These are phyloP conservation scores for Dunckerocampus dactyliophorus DNA, from an alignment of 2,113 vertebrate genomes.

Conservation along the genomic window DNA sequence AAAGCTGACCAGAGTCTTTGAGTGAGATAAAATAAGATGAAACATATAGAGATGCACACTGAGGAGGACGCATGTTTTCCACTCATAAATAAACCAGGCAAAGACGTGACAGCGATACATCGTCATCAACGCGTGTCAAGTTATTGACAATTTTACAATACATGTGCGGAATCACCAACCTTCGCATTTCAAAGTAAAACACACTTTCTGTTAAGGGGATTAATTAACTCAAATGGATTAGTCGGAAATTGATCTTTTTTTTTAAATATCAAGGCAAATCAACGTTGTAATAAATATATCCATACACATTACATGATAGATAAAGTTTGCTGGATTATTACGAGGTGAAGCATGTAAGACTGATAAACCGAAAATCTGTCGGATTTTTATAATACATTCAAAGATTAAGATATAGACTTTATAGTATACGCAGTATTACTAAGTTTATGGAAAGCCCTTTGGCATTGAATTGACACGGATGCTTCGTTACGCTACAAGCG, in stretches of 20 bases:
- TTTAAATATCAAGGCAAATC: neutral
- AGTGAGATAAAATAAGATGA: too few relatives aligned
- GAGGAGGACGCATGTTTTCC: constrained; percentile 49
- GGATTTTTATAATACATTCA: too few relatives aligned
- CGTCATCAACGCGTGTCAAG: constrained; percentile 4
- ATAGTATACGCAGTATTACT: too few relatives aligned
- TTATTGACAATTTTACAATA: accelerated
- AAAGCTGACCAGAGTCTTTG: too few relatives aligned
- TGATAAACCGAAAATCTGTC: too few relatives aligned
- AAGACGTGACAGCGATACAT: constrained; percentile 61
- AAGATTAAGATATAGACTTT: too few relatives aligned
- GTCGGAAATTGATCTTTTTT: too few relatives aligned
- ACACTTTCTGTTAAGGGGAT: neutral
- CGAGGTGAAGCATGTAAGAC: too few relatives aligned
- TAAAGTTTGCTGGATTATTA: too few relatives aligned
- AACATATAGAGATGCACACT: too few relatives aligned
- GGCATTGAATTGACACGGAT: neutral
- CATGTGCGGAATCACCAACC: constrained; percentile 2
- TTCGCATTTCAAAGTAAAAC: constrained; percentile 14
- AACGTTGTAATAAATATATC: neutral
- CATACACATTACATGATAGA: neutral
- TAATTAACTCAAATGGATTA: too few relatives aligned
- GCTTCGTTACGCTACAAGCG: neutral
- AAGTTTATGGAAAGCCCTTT: neutral
- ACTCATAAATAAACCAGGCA: constrained; percentile 71